These are phyloP conservation scores for Mizuhopecten yessoensis DNA, from an alignment of 1,140 invertebrate species.

Conservation along the genomic window DNA sequence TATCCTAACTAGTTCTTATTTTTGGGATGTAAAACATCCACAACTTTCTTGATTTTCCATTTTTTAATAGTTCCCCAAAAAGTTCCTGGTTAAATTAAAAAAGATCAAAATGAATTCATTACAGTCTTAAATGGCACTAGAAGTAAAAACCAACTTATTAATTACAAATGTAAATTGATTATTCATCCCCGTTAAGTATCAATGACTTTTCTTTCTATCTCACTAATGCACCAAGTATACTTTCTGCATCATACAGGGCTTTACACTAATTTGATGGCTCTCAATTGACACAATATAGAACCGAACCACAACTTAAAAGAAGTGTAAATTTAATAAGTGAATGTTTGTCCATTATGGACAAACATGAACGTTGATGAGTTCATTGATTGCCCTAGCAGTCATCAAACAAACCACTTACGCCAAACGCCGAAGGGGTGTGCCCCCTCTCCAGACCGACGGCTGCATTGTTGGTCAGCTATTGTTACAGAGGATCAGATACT, in stretches of 20 bases:
- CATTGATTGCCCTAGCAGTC: background rate
- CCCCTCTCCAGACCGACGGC: background rate
- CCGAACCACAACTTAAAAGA: constrained; percentile 38
- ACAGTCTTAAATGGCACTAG: background rate
- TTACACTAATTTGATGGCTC: background rate
- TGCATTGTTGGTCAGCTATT: background rate
- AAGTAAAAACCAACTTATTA: background rate
- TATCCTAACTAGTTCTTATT: too few relatives aligned
- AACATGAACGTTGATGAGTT: background rate
- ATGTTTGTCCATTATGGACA: constrained; percentile 22
- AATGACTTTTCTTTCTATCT: background rate
- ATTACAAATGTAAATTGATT: background rate
- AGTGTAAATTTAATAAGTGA: constrained; percentile 40
- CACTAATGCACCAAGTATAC: background rate
- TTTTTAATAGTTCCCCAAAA: too few relatives aligned
- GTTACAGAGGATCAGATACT: background rate
- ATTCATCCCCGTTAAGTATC: background rate
- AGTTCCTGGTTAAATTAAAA: too few relatives aligned
- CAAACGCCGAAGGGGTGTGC: background rate
- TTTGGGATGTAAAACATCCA: too few relatives aligned
- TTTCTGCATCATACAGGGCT: background rate
- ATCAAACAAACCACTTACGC: constrained; percentile 32
- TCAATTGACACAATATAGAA: background rate
- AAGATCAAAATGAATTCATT: too few relatives aligned
- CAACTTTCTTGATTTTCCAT: too few relatives aligned